phyloP scores from a whole-genome alignment of 2,888 invertebrate genomes.

The Entomobrya proxima region DNA sequence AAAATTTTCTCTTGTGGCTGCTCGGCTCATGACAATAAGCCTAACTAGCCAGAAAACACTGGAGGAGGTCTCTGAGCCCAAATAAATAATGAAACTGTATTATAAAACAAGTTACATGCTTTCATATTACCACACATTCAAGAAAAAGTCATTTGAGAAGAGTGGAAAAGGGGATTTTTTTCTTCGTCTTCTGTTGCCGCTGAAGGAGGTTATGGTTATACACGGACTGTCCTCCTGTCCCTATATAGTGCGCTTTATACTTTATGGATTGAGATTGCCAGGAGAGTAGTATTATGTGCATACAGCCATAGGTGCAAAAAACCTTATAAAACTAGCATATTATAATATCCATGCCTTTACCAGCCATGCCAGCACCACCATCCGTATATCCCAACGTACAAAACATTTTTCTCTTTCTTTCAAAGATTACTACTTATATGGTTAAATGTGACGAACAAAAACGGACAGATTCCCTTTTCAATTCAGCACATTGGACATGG shows the following conservation, averaged over 20 bases:
- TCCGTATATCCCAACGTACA: neutral
- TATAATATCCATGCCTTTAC: too few relatives aligned
- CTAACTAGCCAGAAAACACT: constrained; percentile 7
- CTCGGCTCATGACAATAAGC: too few relatives aligned
- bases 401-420: neutral
- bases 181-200: too few relatives aligned
- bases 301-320: too few relatives aligned
- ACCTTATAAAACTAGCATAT: too few relatives aligned
- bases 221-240: neutral
- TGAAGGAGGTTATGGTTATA: neutral
- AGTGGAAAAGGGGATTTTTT: neutral
- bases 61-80: constrained; percentile 39
- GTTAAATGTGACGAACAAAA: constrained; percentile 36
- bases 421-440: constrained; percentile 21
- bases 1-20: too few relatives aligned
- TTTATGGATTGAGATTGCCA: too few relatives aligned
- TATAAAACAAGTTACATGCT: constrained; percentile 36
- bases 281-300: neutral
- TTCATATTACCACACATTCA: neutral
- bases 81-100: constrained; percentile 54
- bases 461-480: constrained; percentile 40
- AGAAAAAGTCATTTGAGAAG: constrained; percentile 18
- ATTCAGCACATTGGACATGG: constrained; percentile 22
- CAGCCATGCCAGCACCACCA: too few relatives aligned
- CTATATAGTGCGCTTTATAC: neutral